Evolutionary conservation across 2,113 vertebrate species (phyloP), one percentile per base, ranked within the genome.

Genomic region (Opisthocomus hoazin): DNA sequence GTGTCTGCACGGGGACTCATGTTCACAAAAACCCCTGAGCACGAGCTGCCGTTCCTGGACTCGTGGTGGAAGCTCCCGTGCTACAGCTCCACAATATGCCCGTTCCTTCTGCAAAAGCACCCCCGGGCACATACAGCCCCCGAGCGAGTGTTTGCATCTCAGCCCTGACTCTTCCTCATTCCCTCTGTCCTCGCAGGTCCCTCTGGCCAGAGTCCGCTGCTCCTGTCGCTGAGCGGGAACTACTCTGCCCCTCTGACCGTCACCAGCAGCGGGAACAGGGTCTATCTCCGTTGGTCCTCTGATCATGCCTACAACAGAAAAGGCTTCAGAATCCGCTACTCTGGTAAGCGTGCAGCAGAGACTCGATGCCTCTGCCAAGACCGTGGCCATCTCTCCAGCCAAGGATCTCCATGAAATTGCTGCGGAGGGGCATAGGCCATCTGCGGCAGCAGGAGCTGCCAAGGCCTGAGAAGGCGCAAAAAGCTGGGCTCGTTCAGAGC

Each of bases 231-330:
- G 69, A 99, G 99, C 34, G 99, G 99, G 15, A 99, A 99, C 97
- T 99, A 99, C 90, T 99, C 99, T 5, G 98, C 98, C 51, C 99
- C 99, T 1, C 97, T 99, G 94, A 98, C 98, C 10, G 99, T 99
- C 94, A 99, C 98, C 95, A 99, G 99, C 97, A 98, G 99, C 2
- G 98, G 98, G 71, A 99, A 98, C 97, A 99, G 97, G 75, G 99
- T 99, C 64, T 99, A 99, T 92, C 98, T 99, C 77, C 99, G 99
- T 87, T 99, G 99, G 99, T 99, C 99, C 22, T 99, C 99, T 9
- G 99, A 99, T 91, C 99, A 99, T 2, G 98, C 99, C 24, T 99
- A 99, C 96, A 99, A 98, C 93, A 98, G 99, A 94, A 99, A 99
- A 97, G 99, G 99, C 54, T 99, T 99, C 97, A 98, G 99, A 93